These are phyloP conservation scores for Maconellicoccus hirsutus DNA, from an alignment of 1,140 invertebrate species.

Conservation along the genomic window DNA sequence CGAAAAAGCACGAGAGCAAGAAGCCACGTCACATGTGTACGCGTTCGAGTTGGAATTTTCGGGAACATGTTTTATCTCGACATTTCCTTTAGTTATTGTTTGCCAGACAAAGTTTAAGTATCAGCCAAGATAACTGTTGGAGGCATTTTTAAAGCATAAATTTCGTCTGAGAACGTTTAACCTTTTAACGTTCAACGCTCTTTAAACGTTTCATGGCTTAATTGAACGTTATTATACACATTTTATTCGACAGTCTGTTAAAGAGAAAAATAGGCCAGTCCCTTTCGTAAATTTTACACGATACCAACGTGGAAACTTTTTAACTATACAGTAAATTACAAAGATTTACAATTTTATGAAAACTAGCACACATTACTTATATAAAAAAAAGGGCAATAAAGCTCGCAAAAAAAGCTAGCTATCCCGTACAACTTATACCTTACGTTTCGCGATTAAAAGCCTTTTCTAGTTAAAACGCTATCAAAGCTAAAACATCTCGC, in stretches of 20 bases:
- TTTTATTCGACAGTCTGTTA: background rate
- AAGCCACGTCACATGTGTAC: background rate
- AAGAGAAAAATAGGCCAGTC: background rate
- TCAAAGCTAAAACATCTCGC: background rate
- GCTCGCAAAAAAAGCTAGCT: background rate
- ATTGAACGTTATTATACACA: background rate
- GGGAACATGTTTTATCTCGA: background rate
- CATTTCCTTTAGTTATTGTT: background rate
- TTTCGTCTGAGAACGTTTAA: too few species aligned
- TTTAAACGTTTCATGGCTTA: background rate
- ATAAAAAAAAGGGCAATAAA: background rate
- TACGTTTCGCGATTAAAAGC: slow-evolving; percentile 3
- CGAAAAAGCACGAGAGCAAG: background rate
- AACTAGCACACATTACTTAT: background rate
- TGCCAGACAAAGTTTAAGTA: background rate
- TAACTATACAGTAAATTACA: background rate
- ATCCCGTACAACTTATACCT: background rate
- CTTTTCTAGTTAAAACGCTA: slow-evolving; percentile 9
- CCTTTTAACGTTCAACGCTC: background rate
- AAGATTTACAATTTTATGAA: slow-evolving; percentile 10
- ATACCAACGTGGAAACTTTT: background rate
- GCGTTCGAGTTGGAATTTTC: background rate
- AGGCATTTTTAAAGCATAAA: too few species aligned
- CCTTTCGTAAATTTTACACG: background rate
- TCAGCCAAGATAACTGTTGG: background rate